Evolutionary conservation across 2,113 vertebrate genomes (phyloP).

Genomic region (Cyprinodon variegatus): DNA sequence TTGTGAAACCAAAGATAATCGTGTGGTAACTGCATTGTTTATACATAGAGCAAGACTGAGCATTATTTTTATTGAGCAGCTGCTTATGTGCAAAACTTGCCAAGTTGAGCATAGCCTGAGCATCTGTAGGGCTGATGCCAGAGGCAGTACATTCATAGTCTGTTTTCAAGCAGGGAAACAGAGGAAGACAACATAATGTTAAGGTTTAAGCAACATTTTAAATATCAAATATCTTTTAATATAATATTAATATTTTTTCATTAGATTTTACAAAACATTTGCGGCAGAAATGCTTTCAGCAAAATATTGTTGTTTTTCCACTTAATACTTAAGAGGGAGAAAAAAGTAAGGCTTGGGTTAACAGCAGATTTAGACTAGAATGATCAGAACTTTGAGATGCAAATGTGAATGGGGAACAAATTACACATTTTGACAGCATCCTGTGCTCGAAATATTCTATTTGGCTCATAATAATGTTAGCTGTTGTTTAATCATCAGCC

Average conservation of each 20-base stretch:
- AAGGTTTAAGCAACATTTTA: constrained; percentile 2
- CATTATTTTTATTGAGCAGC: constrained; percentile 35
- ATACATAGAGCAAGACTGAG: constrained; percentile 39
- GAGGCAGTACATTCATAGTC: constrained; percentile 25
- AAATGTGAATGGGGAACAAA: constrained; percentile 10
- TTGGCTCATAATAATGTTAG: not conserved
- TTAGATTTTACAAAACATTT: constrained; percentile 21
- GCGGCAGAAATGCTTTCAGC: constrained; percentile 48
- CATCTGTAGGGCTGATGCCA: constrained; percentile 38
- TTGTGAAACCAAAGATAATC: constrained; percentile 28
- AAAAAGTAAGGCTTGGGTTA: constrained; percentile 26
- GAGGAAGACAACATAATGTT: constrained; percentile 3
- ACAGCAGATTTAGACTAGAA: constrained; percentile 22
- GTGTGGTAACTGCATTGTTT: constrained; percentile 44
- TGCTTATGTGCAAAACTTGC: constrained; percentile 58
- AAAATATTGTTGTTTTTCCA: constrained; percentile 36
- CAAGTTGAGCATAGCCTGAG: constrained; percentile 10
- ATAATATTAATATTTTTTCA: not conserved
- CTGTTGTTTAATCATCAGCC: constrained; percentile 3
- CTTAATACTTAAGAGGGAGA: constrained; percentile 21
- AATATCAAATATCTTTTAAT: constrained; percentile 11
- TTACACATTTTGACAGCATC: constrained; percentile 4
- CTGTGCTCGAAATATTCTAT: not conserved
- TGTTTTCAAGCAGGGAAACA: constrained; percentile 30
- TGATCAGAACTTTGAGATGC: not conserved